phyloP scores from a whole-genome alignment of 2,888 invertebrate species.

The Drosophila acutilabella region DNA sequence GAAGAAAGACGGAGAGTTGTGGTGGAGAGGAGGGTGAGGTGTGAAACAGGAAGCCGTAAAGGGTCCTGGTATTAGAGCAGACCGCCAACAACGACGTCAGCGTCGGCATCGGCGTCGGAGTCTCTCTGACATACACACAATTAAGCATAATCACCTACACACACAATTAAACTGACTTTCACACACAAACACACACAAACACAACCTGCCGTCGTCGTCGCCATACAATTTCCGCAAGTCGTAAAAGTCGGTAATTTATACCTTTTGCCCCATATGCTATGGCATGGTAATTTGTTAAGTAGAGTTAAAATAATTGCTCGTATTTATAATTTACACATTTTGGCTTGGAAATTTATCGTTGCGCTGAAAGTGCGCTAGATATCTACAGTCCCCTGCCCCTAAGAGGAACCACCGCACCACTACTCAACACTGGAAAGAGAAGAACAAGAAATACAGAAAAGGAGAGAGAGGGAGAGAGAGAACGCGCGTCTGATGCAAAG shows the following conservation, averaged over 20 bases:
- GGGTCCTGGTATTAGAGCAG: conserved; percentile 46
- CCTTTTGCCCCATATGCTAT: conserved; percentile 84
- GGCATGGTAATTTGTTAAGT: conserved; percentile 86
- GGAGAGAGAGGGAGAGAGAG: neutral
- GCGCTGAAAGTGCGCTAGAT: conserved; percentile 78
- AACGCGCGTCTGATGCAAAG: conserved; percentile 42
- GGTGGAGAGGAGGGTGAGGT: conserved; percentile 25
- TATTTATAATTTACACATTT: conserved; percentile 86
- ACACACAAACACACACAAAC: conserved; percentile 38
- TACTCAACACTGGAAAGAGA: neutral
- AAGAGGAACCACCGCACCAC: neutral
- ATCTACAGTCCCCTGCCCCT: conserved; percentile 34
- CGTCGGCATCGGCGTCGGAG: conserved; percentile 1
- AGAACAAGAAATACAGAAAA: too few species aligned
- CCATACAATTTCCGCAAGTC: conserved; percentile 81
- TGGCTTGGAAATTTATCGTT: conserved; percentile 84
- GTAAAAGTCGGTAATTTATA: conserved; percentile 81
- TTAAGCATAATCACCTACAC: conserved; percentile 74
- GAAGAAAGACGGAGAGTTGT: neutral
- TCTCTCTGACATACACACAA: conserved; percentile 68
- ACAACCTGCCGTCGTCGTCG: conserved; percentile 56
- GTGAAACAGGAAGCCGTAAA: conserved; percentile 44
- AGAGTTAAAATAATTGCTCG: conserved; percentile 86
- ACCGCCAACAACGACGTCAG: conserved; percentile 45
- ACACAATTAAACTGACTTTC: conserved; percentile 68